phyloP scores from a whole-genome alignment of 64 coral and sea anemone genomes.

The Cladopsammia gracilis region DNA sequence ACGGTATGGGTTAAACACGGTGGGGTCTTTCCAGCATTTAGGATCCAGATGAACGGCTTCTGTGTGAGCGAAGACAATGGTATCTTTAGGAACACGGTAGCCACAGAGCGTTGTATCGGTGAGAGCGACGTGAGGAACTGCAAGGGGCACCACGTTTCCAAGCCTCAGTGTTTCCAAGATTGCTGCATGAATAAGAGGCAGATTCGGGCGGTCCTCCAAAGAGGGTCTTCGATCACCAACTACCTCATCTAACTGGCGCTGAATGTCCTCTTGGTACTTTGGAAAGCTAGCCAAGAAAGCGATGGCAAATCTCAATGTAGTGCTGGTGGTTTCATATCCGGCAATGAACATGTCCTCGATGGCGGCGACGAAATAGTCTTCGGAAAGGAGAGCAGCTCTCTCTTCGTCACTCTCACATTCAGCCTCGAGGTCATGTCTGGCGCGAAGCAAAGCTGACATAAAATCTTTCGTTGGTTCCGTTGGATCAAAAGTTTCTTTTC shows the following conservation, averaged over 20 bases:
- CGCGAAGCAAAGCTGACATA: conserved; percentile 25
- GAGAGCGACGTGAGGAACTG: background rate
- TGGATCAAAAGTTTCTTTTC: conserved; percentile 25
- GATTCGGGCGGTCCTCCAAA: background rate
- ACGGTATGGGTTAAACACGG: conserved; percentile 23
- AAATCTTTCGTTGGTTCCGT: background rate
- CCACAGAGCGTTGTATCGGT: conserved; percentile 16
- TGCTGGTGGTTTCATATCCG: conserved; percentile 28
- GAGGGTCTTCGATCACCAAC: background rate
- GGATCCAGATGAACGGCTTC: conserved; percentile 24
- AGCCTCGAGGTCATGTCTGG: background rate
- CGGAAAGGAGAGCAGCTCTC: background rate
- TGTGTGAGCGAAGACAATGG: conserved; percentile 1
- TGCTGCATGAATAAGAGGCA: conserved; percentile 7
- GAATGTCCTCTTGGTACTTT: conserved; percentile 11
- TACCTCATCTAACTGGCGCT: conserved; percentile 17
- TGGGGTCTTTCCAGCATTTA: conserved; percentile 25
- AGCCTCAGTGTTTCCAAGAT: conserved; percentile 35
- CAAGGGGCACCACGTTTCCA: background rate
- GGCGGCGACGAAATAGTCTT: conserved; percentile 5
- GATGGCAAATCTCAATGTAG: conserved; percentile 9
- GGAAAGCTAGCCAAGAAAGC: background rate
- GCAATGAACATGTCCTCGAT: conserved; percentile 44
- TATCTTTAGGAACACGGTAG: conserved; percentile 20
- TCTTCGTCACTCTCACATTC: background rate